A percentile compares a stretch with the other conserved stretches of the same genome.
Conservation (phyloP, 2,113 vertebrate species). For the Tupaia tana region DNA sequence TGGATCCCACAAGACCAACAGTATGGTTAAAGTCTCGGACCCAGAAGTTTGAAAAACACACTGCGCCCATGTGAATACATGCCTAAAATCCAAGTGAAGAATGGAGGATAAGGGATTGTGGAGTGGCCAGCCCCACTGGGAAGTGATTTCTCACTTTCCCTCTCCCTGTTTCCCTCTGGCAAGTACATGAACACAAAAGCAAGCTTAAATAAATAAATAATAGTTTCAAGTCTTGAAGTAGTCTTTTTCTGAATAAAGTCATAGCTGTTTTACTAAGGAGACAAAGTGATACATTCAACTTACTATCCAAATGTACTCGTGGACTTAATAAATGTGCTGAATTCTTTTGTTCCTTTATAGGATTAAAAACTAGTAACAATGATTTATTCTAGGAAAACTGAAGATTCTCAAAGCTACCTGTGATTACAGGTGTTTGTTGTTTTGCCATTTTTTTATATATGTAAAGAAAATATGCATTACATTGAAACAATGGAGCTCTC, state of each 20-base stretch:
- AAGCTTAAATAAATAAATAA: no score
- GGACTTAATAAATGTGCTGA: neutral
- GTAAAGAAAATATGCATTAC: neutral
- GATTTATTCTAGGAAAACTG: neutral
- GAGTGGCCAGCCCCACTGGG: no score
- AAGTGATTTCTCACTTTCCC: no score
- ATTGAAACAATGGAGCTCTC: neutral
- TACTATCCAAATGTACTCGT: neutral
- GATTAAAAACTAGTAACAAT: slow-evolving; percentile 18
- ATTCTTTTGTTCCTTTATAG: neutral
- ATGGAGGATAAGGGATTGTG: no score
- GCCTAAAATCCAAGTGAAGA: no score
- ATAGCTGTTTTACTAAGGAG: neutral
- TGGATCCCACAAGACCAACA: no score
- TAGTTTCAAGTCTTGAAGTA: neutral
- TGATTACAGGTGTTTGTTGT: neutral
- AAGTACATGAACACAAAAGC: no score
- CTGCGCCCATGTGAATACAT: no score
- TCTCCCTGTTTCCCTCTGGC: no score
- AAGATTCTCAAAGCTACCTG: neutral
- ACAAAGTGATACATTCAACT: neutral
- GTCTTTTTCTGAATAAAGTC: neutral
- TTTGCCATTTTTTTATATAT: neutral
- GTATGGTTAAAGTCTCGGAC: no score
- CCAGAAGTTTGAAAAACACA: no score